Percentiles rank a stretch among this genome's conserved stretches.
These are phyloP conservation scores for Macrobrachium rosenbergii DNA, from an alignment of 1,140 invertebrate species.

Conservation along the genomic window DNA sequence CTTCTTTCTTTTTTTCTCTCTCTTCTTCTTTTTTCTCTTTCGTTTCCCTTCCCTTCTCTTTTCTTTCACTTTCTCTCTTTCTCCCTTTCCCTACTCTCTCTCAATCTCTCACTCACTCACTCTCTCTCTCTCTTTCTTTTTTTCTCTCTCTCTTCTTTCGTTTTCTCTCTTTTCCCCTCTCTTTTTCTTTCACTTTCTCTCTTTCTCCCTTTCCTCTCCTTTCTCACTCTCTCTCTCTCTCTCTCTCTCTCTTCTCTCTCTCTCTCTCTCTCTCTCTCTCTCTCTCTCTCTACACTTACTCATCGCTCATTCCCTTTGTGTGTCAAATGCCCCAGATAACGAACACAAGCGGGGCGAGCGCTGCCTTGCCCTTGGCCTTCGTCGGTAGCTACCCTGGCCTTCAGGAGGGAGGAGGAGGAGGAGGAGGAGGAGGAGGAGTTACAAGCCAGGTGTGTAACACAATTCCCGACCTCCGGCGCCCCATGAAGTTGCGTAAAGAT, in stretches of 20 bases:
- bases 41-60: background rate
- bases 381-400: no score
- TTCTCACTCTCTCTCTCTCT: no score
- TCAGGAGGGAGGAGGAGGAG: background rate
- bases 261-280: background rate
- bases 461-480: background rate
- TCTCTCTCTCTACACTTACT: no score
- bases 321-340: background rate
- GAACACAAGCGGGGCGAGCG: background rate
- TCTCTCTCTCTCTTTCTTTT: background rate
- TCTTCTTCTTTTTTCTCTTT: background rate
- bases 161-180: no score
- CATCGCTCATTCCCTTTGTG: background rate
- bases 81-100: no score
- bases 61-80: background rate
- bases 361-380: background rate
- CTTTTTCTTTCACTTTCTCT: no score
- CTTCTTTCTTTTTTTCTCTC: background rate
- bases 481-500: background rate
- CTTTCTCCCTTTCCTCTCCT: no score
- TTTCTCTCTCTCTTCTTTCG: background rate
- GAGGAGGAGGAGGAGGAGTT: background rate
- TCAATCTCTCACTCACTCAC: no score
- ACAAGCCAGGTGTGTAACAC: background rate
- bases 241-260: background rate